Percentiles rank a stretch among this genome's conserved stretches.
Conservation (phyloP, 1,140 invertebrate genomes). For the Platorchestia sp. region DNA sequence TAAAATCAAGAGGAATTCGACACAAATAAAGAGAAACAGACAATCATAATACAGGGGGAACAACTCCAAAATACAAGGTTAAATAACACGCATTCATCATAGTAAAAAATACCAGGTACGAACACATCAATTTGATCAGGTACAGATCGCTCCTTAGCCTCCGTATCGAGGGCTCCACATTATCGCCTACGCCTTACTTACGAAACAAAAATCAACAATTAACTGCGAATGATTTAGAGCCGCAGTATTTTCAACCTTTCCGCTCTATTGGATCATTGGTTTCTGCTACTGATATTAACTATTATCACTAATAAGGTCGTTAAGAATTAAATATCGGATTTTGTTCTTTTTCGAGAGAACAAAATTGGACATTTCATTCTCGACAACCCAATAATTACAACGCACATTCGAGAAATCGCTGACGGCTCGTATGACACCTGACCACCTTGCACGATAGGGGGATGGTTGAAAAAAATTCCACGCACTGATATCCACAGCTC, state of each 20-base stretch:
- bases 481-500: too few species aligned
- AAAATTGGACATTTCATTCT: too few species aligned
- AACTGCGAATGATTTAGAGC: background rate
- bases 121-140: background rate
- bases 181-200: background rate
- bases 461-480: too few species aligned
- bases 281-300: background rate
- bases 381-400: too few species aligned
- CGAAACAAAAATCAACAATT: background rate
- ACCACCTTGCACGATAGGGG: too few species aligned
- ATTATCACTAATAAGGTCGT: too few species aligned
- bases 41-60: background rate
- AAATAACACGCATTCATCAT: background rate
- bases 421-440: too few species aligned
- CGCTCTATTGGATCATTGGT: too few species aligned
- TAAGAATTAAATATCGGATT: too few species aligned
- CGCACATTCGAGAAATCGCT: too few species aligned
- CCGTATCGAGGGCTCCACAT: background rate
- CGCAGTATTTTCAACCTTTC: background rate
- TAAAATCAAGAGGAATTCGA: background rate
- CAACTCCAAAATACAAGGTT: background rate
- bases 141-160: background rate
- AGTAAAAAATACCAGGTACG: constrained; percentile 8
- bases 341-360: too few species aligned
- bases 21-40: background rate